Evolutionary conservation across 2,797 vertebrate genomes (phyloP).

Genomic region (Anisognathus igniventris): DNA sequence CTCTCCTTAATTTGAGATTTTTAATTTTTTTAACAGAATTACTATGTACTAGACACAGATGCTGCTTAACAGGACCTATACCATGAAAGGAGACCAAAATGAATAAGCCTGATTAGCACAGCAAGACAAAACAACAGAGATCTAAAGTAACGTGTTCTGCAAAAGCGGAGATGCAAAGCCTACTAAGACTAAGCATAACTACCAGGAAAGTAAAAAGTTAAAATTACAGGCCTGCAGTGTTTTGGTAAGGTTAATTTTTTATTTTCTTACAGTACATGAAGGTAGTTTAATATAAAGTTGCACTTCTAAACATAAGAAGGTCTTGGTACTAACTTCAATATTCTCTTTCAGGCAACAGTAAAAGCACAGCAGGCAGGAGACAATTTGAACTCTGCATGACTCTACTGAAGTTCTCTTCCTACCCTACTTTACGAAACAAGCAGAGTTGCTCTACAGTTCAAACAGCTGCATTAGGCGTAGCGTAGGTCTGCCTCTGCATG

Average conservation of each 20-base stretch:
- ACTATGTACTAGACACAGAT: background rate
- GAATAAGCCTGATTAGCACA: background rate
- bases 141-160: background rate
- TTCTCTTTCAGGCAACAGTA: background rate
- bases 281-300: background rate
- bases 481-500: background rate
- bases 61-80: background rate
- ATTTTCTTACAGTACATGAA: background rate
- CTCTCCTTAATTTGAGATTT: background rate
- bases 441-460: background rate
- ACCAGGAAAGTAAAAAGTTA: background rate
- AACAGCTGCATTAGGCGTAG: fast-evolving
- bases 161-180: background rate
- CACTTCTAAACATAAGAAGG: background rate
- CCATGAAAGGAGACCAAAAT: background rate
- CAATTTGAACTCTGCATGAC: background rate
- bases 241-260: background rate
- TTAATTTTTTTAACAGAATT: background rate
- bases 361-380: background rate
- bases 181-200: background rate
- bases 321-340: background rate
- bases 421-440: background rate
- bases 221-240: background rate
- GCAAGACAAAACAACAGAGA: background rate
- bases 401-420: background rate